Percentiles rank a stretch among this genome's conserved stretches.
These are phyloP conservation scores for Schizaphis graminum DNA, from an alignment of 2,888 invertebrate species.

Conservation along the genomic window DNA sequence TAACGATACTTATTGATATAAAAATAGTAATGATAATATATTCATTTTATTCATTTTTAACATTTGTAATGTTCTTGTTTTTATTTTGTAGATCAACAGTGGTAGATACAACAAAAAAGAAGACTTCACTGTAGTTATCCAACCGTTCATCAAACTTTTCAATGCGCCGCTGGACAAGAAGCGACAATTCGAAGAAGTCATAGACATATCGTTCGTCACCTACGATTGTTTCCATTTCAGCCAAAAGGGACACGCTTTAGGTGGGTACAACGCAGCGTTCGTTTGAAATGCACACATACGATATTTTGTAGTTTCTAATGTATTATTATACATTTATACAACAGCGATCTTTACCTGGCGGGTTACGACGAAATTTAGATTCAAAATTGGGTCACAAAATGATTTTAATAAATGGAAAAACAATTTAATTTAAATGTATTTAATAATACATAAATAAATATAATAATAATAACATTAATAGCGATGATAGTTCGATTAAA, in stretches of 20 bases:
- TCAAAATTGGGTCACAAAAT: neutral
- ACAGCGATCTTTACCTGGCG: neutral
- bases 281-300: neutral
- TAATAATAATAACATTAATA: neutral
- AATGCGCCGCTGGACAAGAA: conserved; percentile 74
- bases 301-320: neutral
- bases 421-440: neutral
- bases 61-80: neutral
- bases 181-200: conserved; percentile 72
- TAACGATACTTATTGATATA: neutral
- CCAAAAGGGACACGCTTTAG: conserved; percentile 83
- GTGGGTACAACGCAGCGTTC: conserved; percentile 71
- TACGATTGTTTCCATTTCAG: conserved; percentile 86
- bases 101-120: conserved; percentile 78
- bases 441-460: neutral
- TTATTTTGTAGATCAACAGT: conserved; percentile 74
- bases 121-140: conserved; percentile 81
- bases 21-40: too few species aligned
- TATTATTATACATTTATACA: neutral
- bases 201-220: conserved; percentile 80
- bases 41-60: neutral
- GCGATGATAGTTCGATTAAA: neutral
- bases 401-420: neutral
- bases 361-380: neutral
- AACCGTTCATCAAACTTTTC: conserved; percentile 81